Evolutionary conservation across 2,797 vertebrate species (phyloP).

Genomic region (Megalops cyprinoides): DNA sequence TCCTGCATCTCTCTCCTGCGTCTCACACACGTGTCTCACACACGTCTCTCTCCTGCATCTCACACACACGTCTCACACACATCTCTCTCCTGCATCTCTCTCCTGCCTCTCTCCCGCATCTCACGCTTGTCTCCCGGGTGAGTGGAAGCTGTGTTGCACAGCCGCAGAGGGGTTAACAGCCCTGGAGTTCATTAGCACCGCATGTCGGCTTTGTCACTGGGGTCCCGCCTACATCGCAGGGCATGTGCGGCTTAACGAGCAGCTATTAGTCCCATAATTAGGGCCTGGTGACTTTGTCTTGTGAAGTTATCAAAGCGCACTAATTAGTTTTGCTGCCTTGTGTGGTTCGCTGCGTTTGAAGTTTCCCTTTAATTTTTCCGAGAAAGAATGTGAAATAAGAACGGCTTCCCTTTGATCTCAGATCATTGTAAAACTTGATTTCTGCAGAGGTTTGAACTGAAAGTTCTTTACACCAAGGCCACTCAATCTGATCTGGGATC

Average conservation of each 20-base stretch:
- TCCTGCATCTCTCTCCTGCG: too few relatives aligned
- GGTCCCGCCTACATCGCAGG: slow-evolving; percentile 15
- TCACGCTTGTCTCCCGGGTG: background rate
- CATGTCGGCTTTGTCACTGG: background rate
- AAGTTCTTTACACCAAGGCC: background rate
- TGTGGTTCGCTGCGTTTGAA: slow-evolving; percentile 25
- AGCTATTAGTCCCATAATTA: background rate
- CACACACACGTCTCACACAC: too few relatives aligned
- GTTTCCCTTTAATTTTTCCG: slow-evolving; percentile 11
- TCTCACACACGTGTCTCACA: too few relatives aligned
- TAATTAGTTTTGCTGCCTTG: slow-evolving; percentile 13
- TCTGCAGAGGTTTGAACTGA: background rate
- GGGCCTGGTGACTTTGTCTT: background rate
- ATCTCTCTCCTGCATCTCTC: too few relatives aligned
- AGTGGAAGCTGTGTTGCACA: too few relatives aligned
- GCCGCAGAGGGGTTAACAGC: background rate
- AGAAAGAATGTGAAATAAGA: background rate
- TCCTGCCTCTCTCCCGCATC: too few relatives aligned
- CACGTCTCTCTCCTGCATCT: too few relatives aligned
- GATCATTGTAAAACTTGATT: slow-evolving; percentile 1
- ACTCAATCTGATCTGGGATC: background rate
- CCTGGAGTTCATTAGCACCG: background rate
- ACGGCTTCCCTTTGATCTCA: background rate
- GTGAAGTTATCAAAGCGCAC: slow-evolving; percentile 10
- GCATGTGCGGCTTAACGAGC: background rate